Percentiles rank a stretch among this genome's conserved stretches.
phyloP scores from a whole-genome alignment of 2,113 vertebrate species.

The Lepus europaeus region DNA sequence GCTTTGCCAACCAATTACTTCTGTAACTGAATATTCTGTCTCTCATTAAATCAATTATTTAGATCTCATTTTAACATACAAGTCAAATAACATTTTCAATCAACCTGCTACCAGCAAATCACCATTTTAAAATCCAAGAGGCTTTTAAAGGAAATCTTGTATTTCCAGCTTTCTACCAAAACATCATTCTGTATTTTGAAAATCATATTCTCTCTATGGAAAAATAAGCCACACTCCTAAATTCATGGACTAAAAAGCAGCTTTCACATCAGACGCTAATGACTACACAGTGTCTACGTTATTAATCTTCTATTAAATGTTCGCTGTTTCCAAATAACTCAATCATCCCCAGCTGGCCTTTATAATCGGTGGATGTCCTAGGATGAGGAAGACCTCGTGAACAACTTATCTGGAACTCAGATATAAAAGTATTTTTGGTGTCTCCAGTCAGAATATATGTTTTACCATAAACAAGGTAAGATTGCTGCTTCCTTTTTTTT shows the following conservation, averaged over 20 bases:
- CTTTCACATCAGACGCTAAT: conserved; percentile 78
- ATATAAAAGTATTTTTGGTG: not conserved
- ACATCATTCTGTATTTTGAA: conserved; percentile 69
- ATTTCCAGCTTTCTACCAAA: conserved; percentile 63
- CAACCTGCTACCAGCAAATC: conserved; percentile 78
- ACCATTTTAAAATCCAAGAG: conserved; percentile 73
- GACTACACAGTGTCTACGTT: conserved; percentile 67
- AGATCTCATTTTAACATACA: conserved; percentile 89
- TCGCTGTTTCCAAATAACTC: conserved; percentile 81
- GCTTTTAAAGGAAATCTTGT: conserved; percentile 69
- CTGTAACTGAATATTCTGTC: conserved; percentile 88
- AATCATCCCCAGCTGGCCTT: conserved; percentile 67
- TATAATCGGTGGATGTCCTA: conserved; percentile 60
- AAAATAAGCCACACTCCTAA: conserved; percentile 76
- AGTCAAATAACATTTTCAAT: conserved; percentile 87
- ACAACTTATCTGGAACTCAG: conserved; percentile 71
- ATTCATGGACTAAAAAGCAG: conserved; percentile 80
- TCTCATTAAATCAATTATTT: conserved; percentile 90
- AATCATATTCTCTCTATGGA: conserved; percentile 66
- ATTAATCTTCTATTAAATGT: conserved; percentile 74
- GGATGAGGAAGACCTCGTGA: conserved; percentile 62
- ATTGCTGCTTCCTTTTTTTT: not conserved
- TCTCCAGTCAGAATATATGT: conserved; percentile 23
- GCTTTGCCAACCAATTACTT: conserved; percentile 88
- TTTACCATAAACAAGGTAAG: not conserved